phyloP scores from a whole-genome alignment of 2,113 vertebrate genomes.

The Oxygymnocypris stewartii region DNA sequence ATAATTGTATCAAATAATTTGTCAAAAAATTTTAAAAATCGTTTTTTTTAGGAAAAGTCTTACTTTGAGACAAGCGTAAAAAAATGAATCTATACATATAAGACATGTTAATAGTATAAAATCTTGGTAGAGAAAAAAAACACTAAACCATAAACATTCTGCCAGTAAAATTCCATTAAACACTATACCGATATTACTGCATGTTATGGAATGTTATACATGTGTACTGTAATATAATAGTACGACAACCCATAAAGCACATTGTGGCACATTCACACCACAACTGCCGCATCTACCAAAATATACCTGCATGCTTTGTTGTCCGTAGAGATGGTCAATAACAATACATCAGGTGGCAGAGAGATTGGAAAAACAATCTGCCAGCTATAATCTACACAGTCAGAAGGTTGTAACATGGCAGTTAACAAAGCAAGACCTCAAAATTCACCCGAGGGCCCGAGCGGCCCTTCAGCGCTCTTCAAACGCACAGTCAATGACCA shows the following conservation, averaged over 20 bases:
- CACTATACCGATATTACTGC: background rate
- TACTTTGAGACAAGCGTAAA: too few species aligned
- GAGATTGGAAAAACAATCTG: slow-evolving; percentile 23
- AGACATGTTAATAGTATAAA: too few species aligned
- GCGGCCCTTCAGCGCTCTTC: slow-evolving; percentile 36
- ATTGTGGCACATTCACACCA: background rate
- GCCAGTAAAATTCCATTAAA: background rate
- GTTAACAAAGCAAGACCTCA: slow-evolving; percentile 49
- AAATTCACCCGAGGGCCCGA: slow-evolving; percentile 33
- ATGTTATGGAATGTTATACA: background rate
- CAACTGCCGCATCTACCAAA: background rate
- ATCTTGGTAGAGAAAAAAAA: background rate
- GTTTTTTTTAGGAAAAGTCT: too few species aligned
- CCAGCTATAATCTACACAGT: slow-evolving; percentile 30
- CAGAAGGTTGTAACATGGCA: slow-evolving; percentile 31
- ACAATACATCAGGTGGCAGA: slow-evolving; percentile 40
- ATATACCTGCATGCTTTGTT: background rate
- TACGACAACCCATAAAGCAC: background rate
- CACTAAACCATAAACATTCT: background rate
- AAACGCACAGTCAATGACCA: slow-evolving; percentile 43
- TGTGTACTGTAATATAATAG: background rate
- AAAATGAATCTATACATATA: too few species aligned
- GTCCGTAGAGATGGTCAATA: slow-evolving; percentile 34
- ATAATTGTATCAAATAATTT: too few species aligned
- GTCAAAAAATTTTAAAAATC: too few species aligned